Percentiles rank a stretch among this genome's conserved stretches.
phyloP scores from a whole-genome alignment of 2,888 invertebrate genomes.

The Orthonevra nobilis region DNA sequence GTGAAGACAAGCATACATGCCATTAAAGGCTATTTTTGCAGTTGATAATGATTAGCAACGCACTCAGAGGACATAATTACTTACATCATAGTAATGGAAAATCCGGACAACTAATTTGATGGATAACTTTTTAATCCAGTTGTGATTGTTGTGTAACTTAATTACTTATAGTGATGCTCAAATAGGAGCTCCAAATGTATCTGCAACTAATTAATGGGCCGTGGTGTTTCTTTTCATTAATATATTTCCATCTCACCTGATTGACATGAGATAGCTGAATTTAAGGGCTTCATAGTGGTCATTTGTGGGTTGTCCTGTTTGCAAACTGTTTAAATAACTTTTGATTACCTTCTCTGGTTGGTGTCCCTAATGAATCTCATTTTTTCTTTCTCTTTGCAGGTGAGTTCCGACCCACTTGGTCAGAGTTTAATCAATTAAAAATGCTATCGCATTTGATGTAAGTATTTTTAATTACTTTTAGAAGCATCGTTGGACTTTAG shows the following conservation, averaged over 20 bases:
- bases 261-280: conserved; percentile 16
- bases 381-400: conserved; percentile 34
- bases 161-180: background rate
- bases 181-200: too few relatives aligned
- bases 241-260: background rate
- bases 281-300: conserved; percentile 4
- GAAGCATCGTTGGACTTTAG: too few relatives aligned
- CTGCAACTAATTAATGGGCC: conserved; percentile 19
- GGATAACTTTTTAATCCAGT: conserved; percentile 38
- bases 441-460: conserved; percentile 9
- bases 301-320: background rate
- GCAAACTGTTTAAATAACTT: conserved; percentile 14
- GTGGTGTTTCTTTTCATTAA: background rate
- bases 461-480: conserved; percentile 20
- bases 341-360: background rate
- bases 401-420: conserved; percentile 17
- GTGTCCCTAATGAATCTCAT: background rate
- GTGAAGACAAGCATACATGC: too few relatives aligned
- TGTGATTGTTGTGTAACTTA: conserved; percentile 6
- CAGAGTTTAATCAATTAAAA: background rate
- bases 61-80: conserved; percentile 24
- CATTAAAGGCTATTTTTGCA: too few relatives aligned
- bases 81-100: background rate
- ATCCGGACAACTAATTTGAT: conserved; percentile 27
- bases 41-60: conserved; percentile 22